These are phyloP conservation scores for Acanthosepion pharaonis DNA, from an alignment of 2,888 invertebrate genomes.

Conservation along the genomic window DNA sequence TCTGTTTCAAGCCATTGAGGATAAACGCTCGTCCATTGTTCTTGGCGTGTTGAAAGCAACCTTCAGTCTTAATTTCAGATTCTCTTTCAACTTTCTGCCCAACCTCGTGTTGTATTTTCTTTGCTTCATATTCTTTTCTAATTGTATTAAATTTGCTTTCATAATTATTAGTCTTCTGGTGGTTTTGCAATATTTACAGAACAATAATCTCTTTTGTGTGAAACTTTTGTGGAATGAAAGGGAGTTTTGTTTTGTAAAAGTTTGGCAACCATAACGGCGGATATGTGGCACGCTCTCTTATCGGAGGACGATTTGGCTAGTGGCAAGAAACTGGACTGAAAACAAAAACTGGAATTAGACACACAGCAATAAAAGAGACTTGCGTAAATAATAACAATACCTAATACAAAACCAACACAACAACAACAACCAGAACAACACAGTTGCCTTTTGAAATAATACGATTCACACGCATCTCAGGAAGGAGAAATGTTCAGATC, in stretches of 20 bases:
- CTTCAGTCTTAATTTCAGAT: neutral
- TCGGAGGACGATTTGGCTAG: neutral
- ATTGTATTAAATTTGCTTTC: neutral
- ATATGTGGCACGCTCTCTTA: neutral
- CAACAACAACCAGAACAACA: neutral
- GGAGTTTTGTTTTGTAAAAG: neutral
- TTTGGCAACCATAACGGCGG: neutral
- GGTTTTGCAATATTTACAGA: neutral
- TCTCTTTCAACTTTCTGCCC: too few relatives aligned
- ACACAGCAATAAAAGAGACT: neutral
- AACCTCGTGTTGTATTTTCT: neutral
- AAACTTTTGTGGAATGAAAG: neutral
- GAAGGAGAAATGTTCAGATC: neutral
- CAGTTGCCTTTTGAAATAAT: too few relatives aligned
- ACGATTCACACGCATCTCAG: neutral
- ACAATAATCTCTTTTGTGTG: neutral
- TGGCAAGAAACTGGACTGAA: conserved; percentile 8
- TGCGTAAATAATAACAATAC: neutral
- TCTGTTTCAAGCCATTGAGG: neutral
- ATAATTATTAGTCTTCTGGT: neutral
- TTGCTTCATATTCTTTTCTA: neutral
- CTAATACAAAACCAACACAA: neutral
- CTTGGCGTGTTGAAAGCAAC: neutral
- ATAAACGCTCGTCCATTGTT: conserved; percentile 33
- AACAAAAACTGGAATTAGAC: neutral